These are phyloP conservation scores for Rissa tridactyla DNA, from an alignment of 2,113 vertebrate genomes.

Conservation along the genomic window DNA sequence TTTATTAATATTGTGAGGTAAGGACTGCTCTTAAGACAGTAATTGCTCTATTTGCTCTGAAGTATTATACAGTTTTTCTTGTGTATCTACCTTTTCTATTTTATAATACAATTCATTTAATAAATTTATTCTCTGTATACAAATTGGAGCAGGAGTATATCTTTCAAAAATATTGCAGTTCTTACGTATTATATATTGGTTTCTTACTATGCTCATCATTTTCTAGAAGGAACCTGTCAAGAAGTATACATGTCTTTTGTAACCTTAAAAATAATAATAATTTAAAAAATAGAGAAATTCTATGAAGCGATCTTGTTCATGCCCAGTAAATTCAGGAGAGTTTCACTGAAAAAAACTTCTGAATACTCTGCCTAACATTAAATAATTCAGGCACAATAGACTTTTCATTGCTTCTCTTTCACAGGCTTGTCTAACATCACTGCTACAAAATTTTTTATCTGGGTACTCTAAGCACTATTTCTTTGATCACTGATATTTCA, in stretches of 20 bases:
- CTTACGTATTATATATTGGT: neutral
- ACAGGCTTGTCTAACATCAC: neutral
- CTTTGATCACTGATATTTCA: neutral
- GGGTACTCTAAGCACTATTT: neutral
- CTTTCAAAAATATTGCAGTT: neutral
- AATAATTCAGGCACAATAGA: neutral
- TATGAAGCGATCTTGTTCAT: neutral
- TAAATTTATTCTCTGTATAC: neutral
- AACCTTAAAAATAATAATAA: neutral
- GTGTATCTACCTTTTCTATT: neutral
- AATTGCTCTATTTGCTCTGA: neutral
- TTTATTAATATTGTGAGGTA: neutral
- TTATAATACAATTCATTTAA: neutral
- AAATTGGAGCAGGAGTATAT: neutral
- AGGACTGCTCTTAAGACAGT: neutral
- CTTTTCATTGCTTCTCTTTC: neutral
- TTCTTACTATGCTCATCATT: neutral
- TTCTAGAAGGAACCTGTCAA: neutral
- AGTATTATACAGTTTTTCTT: neutral
- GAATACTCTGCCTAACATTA: neutral
- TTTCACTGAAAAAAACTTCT: neutral
- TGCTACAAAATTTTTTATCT: neutral
- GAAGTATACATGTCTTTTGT: neutral
- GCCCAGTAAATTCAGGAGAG: neutral
- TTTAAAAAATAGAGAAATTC: neutral